Evolutionary conservation across 2,797 vertebrate species (phyloP), one percentile per base, ranked within the genome.

Genomic region (Pseudochaenichthys georgianus): DNA sequence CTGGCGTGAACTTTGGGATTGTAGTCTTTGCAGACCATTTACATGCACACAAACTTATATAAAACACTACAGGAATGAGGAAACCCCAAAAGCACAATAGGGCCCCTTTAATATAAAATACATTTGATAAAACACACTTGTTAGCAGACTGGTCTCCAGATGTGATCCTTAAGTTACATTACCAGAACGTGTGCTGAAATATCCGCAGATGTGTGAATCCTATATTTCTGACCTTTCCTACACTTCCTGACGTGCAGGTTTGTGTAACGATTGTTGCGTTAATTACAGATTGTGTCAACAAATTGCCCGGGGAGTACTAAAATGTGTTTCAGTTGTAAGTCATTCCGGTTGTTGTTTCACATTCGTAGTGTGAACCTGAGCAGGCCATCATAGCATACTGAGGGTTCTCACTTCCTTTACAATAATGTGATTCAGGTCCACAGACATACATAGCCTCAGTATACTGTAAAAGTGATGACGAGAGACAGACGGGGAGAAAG

Each of bases 401-500:
- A 4, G 51, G 41, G 53, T n/a, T 45, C 17, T 68, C 19, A 5
- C 15, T 45, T 73, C 47, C 17, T 73, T 45, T 54, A 17, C 15
- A 70, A 43, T 41, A 46, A 31, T 51, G 21, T 2, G 21, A 55
- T 12, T 68, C 3, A 5, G 17, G 34, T 59, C 31, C 59, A 58
- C 31, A 71, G 57, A 52, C 64, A 52, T 42, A 60, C 11, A 21
- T 1, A 55, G 31, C 5, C 2, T 5, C 23, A 12, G 10, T 58
- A 46, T 15, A 38, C 34, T 7, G 34, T 64, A 12, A 11, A 46
- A 31, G 23, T 71, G 51, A 66, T 75, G 38, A 68, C 74, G n/a
- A 70, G 57, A 67, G 60, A 63, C 19, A 62, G 75, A 66, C 1
- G 17, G 42, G 54, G 42, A 53, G 38, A 55, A 12, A 31, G 45